Evolutionary conservation across 2,888 invertebrate species (phyloP), one percentile per base, ranked within the genome.

Genomic region (Rhamnusium bicolor): DNA sequence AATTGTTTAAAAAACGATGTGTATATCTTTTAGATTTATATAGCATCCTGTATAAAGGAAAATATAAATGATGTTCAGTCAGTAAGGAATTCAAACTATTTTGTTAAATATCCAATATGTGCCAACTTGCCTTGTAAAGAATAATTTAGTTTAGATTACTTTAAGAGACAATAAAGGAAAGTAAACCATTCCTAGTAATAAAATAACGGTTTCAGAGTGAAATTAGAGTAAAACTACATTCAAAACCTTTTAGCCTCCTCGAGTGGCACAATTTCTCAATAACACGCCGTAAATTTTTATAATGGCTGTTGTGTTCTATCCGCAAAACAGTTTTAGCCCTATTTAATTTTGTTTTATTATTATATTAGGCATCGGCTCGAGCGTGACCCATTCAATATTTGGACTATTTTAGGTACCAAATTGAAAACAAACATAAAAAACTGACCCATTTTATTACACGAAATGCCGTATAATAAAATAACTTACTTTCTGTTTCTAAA

Each of bases 341-440:
- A 51, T 73, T 71, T 70, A 53, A 60, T n/a, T n/a, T n/a, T n/a
- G 69, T 61, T 74, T 74, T 74, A 72, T 71, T 66, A 65, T 68
- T 73, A 61, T 73, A 72, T 47, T 63, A 58, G 73, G 40, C 53
- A 27, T 47, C 27, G 56, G 19, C 54, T 40, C 19, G 16, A 54
- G 47, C 53, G 46, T 49, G 58, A 18, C 32, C 12, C 2, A 7
- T 18, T 53, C 53, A 49, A 69, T 51, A 63, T 61, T 61, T 53
- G 63, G 47, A 16, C 63, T 49, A 16, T 63, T 63, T 18, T 24
- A 5, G 49, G 47, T 29, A 16, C 29, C 51, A 51, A 63, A 62
- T 47, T 21, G n/a, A 47, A 46, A 63, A 14, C 27, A 51, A 18
- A 29, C 1, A 49, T n/a, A 62, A 69, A 21, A 62, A 60, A 60